Conservation (phyloP, 1,140 invertebrate genomes). For the Euglossa dilemma region DNA sequence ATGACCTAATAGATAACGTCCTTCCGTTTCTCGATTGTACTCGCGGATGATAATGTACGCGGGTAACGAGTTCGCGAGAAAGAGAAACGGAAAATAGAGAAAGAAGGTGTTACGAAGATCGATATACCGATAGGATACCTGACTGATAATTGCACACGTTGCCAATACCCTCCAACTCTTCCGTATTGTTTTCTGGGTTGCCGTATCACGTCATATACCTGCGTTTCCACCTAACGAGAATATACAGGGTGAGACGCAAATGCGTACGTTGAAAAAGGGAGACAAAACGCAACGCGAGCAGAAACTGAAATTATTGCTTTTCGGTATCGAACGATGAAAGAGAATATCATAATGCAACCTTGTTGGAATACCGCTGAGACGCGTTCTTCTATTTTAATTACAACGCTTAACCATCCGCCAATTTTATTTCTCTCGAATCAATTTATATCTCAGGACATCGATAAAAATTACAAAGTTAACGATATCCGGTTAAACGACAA, state of each 20-base stretch:
- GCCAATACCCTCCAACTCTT: neutral
- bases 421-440: no score
- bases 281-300: neutral
- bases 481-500: no score
- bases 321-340: neutral
- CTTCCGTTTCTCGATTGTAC: neutral
- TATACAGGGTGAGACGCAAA: neutral
- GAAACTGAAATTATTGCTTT: neutral
- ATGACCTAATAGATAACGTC: neutral
- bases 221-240: neutral
- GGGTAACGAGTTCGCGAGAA: neutral
- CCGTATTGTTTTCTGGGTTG: neutral
- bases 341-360: neutral
- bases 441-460: no score
- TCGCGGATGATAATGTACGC: no score
- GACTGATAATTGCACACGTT: conserved; percentile 14
- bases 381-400: no score
- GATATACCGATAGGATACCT: neutral
- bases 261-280: neutral
- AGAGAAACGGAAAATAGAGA: neutral
- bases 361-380: no score
- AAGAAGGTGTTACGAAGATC: neutral
- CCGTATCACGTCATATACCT: no score
- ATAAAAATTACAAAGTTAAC: no score
- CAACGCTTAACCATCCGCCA: no score